Evolutionary conservation across 2,113 vertebrate genomes (phyloP), one percentile per base, ranked within the genome.

Genomic region (Silurus meridionalis): DNA sequence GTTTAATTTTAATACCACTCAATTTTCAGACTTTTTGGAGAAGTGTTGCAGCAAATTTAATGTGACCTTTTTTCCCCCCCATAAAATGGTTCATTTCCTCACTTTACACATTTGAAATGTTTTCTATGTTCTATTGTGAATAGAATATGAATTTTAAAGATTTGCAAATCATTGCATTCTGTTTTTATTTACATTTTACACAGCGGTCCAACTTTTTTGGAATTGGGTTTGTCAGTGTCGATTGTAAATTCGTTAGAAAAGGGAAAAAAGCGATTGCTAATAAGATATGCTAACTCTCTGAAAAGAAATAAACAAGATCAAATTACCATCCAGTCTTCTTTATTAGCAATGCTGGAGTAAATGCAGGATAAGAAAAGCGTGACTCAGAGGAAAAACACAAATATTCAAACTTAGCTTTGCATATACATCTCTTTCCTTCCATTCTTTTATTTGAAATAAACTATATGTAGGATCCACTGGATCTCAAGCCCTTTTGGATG

Each of bases 401-500:
- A 25, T 50, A 37, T 23, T 55, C 52, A 1, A 61, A 61, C 61
- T 83, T n/a, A 82, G 28, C 71, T 10, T 48, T 88, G 83, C 85
- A 85, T 87, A 91, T 53, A 83, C 46, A 61, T 84, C 7, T 88
- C 69, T 74, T 23, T 46, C 84, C 28, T 83, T 80, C 0, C 48
- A 37, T 64, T 25, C 75, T 48, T 80, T n/a, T 25, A 37, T 37
- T 61, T 25, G 10, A 80, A 53, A 64, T 60, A 74, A 25, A 83
- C 21, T 78, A 25, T 81, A 21, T 17, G 46, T 60, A 72, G 37
- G 74, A 77, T 77, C 60, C n/a, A 48, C 50, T 77, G 75, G 63
- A 81, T 77, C 87, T 89, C 46, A 74, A 88, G 91, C 90, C 87
- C 87, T 91, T 84, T 78, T 60, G 79, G 53, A 60, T 17, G 84